A percentile compares a stretch with the other conserved stretches of the same genome.
Evolutionary conservation across 37 sponge, comb jelly and placozoan genomes (phyloP).

Genomic region (Spongilla lacustris): DNA sequence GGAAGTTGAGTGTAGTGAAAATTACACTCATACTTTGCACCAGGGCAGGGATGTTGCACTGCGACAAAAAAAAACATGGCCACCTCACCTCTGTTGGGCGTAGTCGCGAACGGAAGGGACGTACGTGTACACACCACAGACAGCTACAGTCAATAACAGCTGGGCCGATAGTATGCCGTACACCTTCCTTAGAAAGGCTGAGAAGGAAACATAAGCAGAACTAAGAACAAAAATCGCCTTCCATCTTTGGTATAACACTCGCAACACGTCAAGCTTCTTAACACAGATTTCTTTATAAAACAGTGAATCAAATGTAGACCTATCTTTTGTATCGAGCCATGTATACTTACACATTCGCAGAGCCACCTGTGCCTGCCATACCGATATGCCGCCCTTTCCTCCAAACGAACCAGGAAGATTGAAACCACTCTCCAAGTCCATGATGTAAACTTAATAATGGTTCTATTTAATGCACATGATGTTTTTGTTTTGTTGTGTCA

Average conservation of each 20-base stretch:
- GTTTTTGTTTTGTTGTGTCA: too few relatives aligned
- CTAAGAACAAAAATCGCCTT: too few relatives aligned
- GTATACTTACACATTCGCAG: slow-evolving; percentile 65
- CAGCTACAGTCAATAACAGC: slow-evolving; percentile 67
- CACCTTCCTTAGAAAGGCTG: slow-evolving; percentile 94
- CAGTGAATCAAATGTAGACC: not conserved
- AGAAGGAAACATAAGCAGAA: not conserved
- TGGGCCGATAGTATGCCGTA: slow-evolving; percentile 90
- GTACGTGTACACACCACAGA: slow-evolving; percentile 55
- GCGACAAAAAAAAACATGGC: not conserved
- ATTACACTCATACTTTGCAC: too few relatives aligned
- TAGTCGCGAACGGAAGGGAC: slow-evolving; percentile 57
- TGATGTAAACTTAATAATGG: too few relatives aligned
- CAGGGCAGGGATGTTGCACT: too few relatives aligned
- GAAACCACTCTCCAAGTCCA: slow-evolving; percentile 69
- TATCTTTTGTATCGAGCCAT: not conserved
- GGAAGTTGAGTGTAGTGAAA: too few relatives aligned
- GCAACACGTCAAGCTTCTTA: too few relatives aligned
- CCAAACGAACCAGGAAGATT: not conserved
- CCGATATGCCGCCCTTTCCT: slow-evolving; percentile 37
- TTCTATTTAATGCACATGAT: too few relatives aligned
- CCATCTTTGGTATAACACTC: too few relatives aligned
- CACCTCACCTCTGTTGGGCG: slow-evolving; percentile 73
- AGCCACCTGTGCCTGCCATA: slow-evolving; percentile 75
- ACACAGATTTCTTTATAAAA: too few relatives aligned